phyloP scores from a whole-genome alignment of 2,888 invertebrate genomes.

The Heliconius hortense region DNA sequence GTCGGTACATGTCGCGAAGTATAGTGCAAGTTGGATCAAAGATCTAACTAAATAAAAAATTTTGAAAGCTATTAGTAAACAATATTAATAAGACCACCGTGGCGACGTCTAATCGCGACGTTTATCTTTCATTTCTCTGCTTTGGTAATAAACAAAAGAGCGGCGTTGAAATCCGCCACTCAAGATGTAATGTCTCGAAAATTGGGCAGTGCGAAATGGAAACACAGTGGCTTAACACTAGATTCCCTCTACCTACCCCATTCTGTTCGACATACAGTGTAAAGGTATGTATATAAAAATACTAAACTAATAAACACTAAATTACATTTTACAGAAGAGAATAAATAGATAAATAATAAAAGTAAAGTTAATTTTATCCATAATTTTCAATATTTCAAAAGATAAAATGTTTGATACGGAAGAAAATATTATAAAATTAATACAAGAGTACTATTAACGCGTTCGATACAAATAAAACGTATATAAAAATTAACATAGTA shows the following conservation, averaged over 20 bases:
- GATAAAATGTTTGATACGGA: neutral
- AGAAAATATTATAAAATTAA: neutral
- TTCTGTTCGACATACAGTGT: no score
- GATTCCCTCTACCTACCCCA: neutral
- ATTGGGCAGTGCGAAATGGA: neutral
- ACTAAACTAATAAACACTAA: neutral
- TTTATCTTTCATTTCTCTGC: neutral
- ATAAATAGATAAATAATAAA: neutral
- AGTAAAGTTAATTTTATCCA: neutral
- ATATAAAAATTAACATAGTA: neutral
- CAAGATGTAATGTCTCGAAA: neutral
- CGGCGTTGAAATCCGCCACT: neutral
- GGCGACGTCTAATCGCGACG: neutral
- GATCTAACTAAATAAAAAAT: no score
- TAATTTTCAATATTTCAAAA: no score
- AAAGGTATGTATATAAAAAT: no score
- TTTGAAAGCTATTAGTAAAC: no score
- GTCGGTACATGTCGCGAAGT: no score
- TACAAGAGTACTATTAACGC: no score
- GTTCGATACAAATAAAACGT: neutral
- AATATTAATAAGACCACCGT: no score
- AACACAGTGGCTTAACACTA: neutral
- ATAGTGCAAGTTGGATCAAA: no score
- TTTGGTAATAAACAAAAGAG: neutral
- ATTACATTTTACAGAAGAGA: neutral